Percentiles rank a stretch among this genome's conserved stretches.
Conservation (phyloP, 1,140 invertebrate species). For the Drosophila sturtevanti region DNA sequence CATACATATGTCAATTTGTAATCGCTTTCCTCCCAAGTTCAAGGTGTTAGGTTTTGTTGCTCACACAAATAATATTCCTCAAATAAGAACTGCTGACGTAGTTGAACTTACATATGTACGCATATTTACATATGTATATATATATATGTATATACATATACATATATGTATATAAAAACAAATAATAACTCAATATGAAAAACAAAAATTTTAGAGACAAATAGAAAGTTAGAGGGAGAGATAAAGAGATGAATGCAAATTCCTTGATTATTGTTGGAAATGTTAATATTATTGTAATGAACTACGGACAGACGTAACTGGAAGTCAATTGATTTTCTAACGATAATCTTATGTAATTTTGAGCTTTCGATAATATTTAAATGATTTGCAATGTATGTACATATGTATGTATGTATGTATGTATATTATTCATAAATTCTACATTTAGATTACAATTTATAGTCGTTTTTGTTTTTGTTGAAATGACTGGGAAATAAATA, state of each 20-base stretch:
- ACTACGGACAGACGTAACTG: slow-evolving; percentile 24
- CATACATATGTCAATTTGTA: slow-evolving; percentile 1
- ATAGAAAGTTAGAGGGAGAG: background rate
- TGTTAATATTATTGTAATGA: slow-evolving; percentile 34
- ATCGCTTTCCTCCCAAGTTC: slow-evolving; percentile 8
- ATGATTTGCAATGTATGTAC: background rate
- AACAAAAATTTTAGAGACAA: too few species aligned
- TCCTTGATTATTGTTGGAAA: slow-evolving; percentile 15
- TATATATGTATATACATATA: background rate
- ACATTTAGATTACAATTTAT: background rate
- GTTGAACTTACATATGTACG: background rate
- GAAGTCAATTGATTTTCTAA: slow-evolving; percentile 2
- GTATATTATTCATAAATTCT: slow-evolving; percentile 1
- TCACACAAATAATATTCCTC: slow-evolving; percentile 5
- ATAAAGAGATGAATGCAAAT: slow-evolving; percentile 25
- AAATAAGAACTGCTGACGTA: slow-evolving; percentile 2
- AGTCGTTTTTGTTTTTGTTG: background rate
- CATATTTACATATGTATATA: background rate
- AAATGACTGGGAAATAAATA: background rate
- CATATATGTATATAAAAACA: background rate
- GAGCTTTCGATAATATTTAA: background rate
- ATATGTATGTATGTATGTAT: background rate
- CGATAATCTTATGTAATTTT: background rate
- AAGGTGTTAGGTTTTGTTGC: slow-evolving; percentile 15
- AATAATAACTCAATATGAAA: background rate